These are phyloP conservation scores for Drosophila planitibia DNA, from an alignment of 2,888 invertebrate species.

Conservation along the genomic window DNA sequence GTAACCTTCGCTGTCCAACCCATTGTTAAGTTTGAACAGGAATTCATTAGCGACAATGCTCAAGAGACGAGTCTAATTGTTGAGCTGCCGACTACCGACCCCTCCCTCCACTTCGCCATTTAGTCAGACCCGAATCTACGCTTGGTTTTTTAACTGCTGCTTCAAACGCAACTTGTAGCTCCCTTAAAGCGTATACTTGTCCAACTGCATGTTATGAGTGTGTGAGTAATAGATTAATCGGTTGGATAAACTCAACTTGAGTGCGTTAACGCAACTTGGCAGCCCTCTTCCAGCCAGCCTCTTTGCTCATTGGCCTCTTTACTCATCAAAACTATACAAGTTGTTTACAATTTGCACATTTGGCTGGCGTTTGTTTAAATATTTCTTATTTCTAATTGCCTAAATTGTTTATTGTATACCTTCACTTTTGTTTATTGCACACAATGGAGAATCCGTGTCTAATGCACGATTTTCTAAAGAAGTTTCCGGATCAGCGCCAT, in stretches of 20 bases:
- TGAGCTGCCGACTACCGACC: neutral
- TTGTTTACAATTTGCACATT: slow-evolving; percentile 73
- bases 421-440: slow-evolving; percentile 61
- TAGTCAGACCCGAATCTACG: neutral
- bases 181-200: neutral
- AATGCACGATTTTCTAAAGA: slow-evolving; percentile 16
- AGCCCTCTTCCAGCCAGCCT: neutral
- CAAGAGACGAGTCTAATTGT: neutral
- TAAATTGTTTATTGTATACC: slow-evolving; percentile 65
- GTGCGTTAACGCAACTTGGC: neutral
- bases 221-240: neutral
- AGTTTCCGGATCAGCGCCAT: slow-evolving; percentile 3
- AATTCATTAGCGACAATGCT: neutral
- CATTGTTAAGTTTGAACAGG: neutral
- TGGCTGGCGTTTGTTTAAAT: slow-evolving; percentile 60
- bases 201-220: too few species aligned
- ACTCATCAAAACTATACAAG: slow-evolving; percentile 3
- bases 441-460: slow-evolving; percentile 5
- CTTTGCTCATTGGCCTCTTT: neutral
- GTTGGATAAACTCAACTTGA: slow-evolving; percentile 2
- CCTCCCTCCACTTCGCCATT: neutral
- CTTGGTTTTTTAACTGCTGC: neutral
- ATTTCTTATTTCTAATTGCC: slow-evolving; percentile 39
- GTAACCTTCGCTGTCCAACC: neutral
- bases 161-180: neutral